A percentile compares a stretch with the other conserved stretches of the same genome.
Conservation (phyloP, 2,888 invertebrate species). For the Stictocephala bisonia region DNA sequence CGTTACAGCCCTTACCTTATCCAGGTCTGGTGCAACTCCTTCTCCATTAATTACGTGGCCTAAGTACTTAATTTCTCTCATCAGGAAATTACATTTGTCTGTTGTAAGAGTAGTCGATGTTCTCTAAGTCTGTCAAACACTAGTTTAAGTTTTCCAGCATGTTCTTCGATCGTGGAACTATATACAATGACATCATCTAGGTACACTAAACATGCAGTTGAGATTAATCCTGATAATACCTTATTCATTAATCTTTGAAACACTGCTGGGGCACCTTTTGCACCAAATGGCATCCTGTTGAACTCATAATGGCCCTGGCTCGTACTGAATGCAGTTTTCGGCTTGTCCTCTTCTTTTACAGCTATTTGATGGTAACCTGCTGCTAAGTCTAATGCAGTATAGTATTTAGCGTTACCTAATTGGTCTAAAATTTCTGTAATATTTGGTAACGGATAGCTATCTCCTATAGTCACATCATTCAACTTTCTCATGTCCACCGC, state of each 20-base stretch:
- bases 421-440: too few relatives aligned
- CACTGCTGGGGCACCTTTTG: constrained; percentile 58
- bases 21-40: constrained; percentile 16
- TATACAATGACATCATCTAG: constrained; percentile 37
- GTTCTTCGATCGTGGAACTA: constrained; percentile 2
- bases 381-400: constrained; percentile 28
- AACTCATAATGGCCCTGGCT: constrained; percentile 60
- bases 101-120: not conserved
- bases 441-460: too few relatives aligned
- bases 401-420: constrained; percentile 25
- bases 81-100: not conserved
- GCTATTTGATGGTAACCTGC: constrained; percentile 59
- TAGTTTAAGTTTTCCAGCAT: not conserved
- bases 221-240: constrained; percentile 55
- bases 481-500: too few relatives aligned
- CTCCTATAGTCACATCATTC: too few relatives aligned
- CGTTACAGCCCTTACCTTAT: constrained; percentile 5
- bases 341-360: too few relatives aligned
- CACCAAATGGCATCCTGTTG: constrained; percentile 60
- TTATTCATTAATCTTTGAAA: constrained; percentile 61
- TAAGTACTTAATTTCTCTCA: not conserved
- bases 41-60: constrained; percentile 14
- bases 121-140: constrained; percentile 19
- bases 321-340: constrained; percentile 61
- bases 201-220: constrained; percentile 3